Evolutionary conservation across 2,888 invertebrate genomes (phyloP).

Genomic region (Schizaphis graminum): DNA sequence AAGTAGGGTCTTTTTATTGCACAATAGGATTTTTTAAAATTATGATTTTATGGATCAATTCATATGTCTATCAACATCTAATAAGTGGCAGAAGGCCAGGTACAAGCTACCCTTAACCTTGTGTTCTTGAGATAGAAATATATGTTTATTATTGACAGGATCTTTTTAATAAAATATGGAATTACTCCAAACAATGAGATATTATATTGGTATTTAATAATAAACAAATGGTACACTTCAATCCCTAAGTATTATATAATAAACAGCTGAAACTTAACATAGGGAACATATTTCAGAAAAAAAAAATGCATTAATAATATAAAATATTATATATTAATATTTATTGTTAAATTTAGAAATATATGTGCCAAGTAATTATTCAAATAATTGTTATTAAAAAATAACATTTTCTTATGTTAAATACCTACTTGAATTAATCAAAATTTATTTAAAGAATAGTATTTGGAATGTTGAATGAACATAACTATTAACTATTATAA

Average conservation of each 20-base stretch:
- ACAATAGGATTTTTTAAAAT: conserved; percentile 61
- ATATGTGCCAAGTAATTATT: neutral
- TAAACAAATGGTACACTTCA: conserved; percentile 27
- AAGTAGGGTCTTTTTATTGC: conserved; percentile 55
- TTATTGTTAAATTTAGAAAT: neutral
- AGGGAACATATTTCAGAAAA: neutral
- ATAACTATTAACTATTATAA: neutral
- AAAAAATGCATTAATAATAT: neutral
- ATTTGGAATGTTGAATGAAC: too few species aligned
- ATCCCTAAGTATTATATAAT: neutral
- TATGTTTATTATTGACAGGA: conserved; percentile 49
- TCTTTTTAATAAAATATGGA: conserved; percentile 38
- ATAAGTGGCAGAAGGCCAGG: conserved; percentile 62
- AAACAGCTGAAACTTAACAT: conserved; percentile 27
- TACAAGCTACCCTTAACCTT: conserved; percentile 44
- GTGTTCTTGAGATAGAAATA: conserved; percentile 23
- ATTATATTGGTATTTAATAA: conserved; percentile 51
- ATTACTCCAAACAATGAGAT: conserved; percentile 55
- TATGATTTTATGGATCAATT: conserved; percentile 65
- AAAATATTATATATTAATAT: neutral
- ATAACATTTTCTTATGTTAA: neutral
- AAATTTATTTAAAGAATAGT: neutral
- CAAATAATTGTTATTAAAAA: neutral
- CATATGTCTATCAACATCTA: conserved; percentile 64
- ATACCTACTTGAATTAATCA: neutral